A percentile compares a stretch with the other conserved stretches of the same genome.
Conservation (phyloP, 2,888 invertebrate genomes). For the Isoperla grammatica region DNA sequence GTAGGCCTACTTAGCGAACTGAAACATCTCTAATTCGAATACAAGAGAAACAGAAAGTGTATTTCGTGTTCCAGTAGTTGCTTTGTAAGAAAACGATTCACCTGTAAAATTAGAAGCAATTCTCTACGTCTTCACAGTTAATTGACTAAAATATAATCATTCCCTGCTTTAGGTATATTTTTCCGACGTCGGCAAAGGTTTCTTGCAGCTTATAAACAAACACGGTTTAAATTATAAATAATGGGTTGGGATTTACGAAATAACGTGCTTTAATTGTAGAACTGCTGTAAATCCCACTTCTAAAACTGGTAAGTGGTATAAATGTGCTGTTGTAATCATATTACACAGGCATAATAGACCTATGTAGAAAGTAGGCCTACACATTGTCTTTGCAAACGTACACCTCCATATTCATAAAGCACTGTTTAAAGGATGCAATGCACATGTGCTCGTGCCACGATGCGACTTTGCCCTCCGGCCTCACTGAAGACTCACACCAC, state of each 20-base stretch:
- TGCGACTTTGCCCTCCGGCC: too few relatives aligned
- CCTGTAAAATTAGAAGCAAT: too few relatives aligned
- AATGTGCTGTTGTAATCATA: slow-evolving; percentile 16
- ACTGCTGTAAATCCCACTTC: slow-evolving; percentile 14
- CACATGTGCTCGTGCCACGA: too few relatives aligned
- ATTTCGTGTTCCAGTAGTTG: too few relatives aligned
- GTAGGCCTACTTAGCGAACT: too few relatives aligned
- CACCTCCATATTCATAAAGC: slow-evolving; percentile 19
- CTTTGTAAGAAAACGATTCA: too few relatives aligned
- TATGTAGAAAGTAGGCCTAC: too few relatives aligned
- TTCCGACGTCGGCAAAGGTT: not conserved
- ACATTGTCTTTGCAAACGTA: not conserved
- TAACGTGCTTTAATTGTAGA: slow-evolving; percentile 25
- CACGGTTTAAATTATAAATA: slow-evolving; percentile 25
- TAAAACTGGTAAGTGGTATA: slow-evolving; percentile 19
- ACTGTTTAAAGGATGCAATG: slow-evolving; percentile 6
- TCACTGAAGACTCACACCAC: too few relatives aligned
- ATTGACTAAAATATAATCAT: not conserved
- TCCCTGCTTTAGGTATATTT: not conserved
- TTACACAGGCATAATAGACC: not conserved
- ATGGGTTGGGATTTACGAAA: slow-evolving; percentile 24
- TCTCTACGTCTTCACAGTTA: too few relatives aligned
- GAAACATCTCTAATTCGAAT: too few relatives aligned
- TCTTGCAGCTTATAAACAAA: slow-evolving; percentile 7
- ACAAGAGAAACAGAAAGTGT: too few relatives aligned